Percentiles rank a stretch among this genome's conserved stretches.
Evolutionary conservation across 2,888 invertebrate genomes (phyloP).

Genomic region (Macropis europaea): DNA sequence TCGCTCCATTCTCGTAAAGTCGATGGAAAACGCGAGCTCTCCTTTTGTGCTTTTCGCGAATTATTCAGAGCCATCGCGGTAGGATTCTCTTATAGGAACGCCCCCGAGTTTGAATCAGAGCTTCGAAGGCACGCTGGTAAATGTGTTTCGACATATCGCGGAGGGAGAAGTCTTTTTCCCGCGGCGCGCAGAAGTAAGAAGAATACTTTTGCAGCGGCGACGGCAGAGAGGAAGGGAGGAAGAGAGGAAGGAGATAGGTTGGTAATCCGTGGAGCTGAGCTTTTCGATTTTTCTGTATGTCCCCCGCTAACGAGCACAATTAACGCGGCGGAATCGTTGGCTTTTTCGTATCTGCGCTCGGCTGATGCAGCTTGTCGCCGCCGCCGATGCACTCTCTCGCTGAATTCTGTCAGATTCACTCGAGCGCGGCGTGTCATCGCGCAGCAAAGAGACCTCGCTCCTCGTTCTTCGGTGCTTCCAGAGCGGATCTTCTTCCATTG

Average conservation of each 20-base stretch:
- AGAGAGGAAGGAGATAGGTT: not conserved
- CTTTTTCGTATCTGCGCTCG: no score
- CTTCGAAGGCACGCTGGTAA: not conserved
- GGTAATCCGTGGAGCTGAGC: not conserved
- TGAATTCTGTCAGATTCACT: conserved; percentile 50
- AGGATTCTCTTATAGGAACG: not conserved
- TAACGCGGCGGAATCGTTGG: conserved; percentile 20
- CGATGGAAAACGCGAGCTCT: not conserved
- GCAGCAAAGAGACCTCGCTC: conserved; percentile 19
- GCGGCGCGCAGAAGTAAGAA: no score
- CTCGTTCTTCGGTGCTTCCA: conserved; percentile 39
- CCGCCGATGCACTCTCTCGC: no score
- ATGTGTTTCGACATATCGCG: not conserved
- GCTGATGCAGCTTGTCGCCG: no score
- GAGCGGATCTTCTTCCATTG: conserved; percentile 51
- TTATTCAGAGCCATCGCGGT: not conserved
- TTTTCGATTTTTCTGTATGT: conserved; percentile 10
- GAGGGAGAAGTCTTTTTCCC: not conserved
- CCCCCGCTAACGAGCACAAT: conserved; percentile 23
- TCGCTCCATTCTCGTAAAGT: not conserved
- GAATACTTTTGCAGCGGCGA: no score
- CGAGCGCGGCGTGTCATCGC: conserved; percentile 21
- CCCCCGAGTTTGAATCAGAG: not conserved
- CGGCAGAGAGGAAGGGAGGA: not conserved
- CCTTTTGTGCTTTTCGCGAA: not conserved